These are phyloP conservation scores for Chrysomela aeneicollis DNA, from an alignment of 2,888 invertebrate genomes.

Conservation along the genomic window DNA sequence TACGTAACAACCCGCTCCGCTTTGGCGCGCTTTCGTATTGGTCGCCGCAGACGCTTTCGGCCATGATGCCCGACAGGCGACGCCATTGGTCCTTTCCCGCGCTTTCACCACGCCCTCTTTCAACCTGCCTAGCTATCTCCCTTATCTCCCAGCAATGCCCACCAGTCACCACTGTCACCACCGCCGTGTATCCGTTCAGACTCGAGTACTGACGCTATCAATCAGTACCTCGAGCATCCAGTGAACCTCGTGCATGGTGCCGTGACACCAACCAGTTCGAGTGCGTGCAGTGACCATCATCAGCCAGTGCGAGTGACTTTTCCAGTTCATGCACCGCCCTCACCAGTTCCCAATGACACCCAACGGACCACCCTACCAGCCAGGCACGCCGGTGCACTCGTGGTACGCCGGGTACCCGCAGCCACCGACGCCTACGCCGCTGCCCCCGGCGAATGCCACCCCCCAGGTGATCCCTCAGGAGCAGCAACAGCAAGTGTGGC, in stretches of 20 bases:
- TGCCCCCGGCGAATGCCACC: no score
- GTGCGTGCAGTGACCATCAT: no score
- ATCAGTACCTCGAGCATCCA: no score
- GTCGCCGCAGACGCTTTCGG: constrained; percentile 45
- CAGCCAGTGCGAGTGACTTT: no score
- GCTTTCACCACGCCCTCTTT: constrained; percentile 38
- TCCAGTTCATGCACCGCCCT: no score
- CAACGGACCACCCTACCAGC: constrained; percentile 56
- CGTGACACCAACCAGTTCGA: no score
- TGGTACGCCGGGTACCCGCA: constrained; percentile 65
- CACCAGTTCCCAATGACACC: no score
- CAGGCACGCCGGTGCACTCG: constrained; percentile 51
- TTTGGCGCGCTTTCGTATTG: constrained; percentile 42
- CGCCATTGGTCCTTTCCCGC: constrained; percentile 46
- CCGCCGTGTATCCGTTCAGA: no score
- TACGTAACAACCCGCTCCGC: constrained; percentile 41
- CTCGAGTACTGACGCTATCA: no score
- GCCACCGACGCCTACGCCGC: constrained; percentile 43
- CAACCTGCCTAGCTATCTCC: constrained; percentile 34
- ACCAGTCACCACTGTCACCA: constrained; percentile 61
- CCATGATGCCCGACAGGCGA: constrained; percentile 49
- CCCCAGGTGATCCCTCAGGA: constrained; percentile 52
- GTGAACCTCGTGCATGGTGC: no score
- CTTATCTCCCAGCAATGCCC: constrained; percentile 37
- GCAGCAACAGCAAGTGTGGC: constrained; percentile 60